These are phyloP conservation scores for Philantomba maxwellii DNA, from an alignment of 2,113 vertebrate species.

Conservation along the genomic window DNA sequence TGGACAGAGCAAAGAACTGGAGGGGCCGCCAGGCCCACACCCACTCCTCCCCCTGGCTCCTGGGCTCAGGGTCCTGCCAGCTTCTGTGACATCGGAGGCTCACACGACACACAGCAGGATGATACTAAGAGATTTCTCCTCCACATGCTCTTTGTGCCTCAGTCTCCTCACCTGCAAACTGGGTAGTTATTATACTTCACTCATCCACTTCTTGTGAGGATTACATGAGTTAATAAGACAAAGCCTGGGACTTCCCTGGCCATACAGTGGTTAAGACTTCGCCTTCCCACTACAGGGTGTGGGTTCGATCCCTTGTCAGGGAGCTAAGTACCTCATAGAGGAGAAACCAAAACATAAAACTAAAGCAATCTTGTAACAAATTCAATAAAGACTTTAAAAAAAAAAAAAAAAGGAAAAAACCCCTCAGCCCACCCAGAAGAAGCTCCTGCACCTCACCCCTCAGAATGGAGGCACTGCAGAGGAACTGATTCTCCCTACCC, in stretches of 20 bases:
- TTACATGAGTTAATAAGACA: background rate
- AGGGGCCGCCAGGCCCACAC: background rate
- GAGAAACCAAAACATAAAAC: background rate
- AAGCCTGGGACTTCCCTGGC: background rate
- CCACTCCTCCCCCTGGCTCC: accelerated
- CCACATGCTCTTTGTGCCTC: background rate
- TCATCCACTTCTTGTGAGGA: background rate
- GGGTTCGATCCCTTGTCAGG: background rate
- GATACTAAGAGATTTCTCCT: background rate
- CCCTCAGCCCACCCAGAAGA: background rate
- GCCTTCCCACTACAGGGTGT: background rate
- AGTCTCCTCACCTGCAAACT: background rate
- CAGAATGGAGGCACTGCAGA: background rate
- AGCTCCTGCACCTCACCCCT: background rate
- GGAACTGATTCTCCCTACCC: background rate
- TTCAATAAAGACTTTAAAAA: background rate
- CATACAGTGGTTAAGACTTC: background rate
- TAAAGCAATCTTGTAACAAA: background rate
- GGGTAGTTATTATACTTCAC: background rate
- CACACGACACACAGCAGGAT: accelerated
- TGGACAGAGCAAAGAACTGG: accelerated
- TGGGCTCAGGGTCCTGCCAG: too few relatives aligned
- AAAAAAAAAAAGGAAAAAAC: background rate
- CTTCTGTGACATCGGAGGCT: background rate
- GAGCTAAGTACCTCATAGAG: background rate